Conservation (phyloP, 2,888 invertebrate genomes). For the Tridacna gigas region DNA sequence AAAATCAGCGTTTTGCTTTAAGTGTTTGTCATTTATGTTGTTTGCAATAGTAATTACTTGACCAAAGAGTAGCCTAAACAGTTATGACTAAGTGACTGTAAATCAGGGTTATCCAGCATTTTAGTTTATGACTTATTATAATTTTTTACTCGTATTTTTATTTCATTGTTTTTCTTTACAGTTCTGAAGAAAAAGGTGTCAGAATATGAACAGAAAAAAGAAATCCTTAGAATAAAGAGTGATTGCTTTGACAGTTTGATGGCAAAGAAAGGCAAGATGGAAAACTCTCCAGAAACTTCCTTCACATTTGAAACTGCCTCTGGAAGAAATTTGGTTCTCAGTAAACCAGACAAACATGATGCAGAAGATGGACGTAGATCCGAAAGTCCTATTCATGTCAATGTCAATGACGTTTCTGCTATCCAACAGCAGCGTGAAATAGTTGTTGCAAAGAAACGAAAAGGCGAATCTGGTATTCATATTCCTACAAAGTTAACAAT, state of each 20-base stretch:
- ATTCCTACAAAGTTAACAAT: constrained; percentile 20
- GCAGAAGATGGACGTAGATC: background rate
- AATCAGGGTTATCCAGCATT: too few species aligned
- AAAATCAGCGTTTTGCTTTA: too few species aligned
- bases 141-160: background rate
- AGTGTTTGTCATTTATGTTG: too few species aligned
- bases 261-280: constrained; percentile 63
- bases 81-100: too few species aligned
- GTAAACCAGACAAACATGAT: background rate
- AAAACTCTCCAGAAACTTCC: constrained; percentile 12
- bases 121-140: background rate
- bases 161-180: constrained; percentile 39
- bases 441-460: constrained; percentile 12
- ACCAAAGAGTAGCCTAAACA: too few species aligned
- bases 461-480: background rate
- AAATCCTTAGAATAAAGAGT: constrained; percentile 71
- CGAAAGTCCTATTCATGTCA: background rate
- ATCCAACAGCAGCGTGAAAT: constrained; percentile 10
- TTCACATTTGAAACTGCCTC: constrained; percentile 7
- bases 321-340: constrained; percentile 3
- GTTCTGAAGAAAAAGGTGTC: constrained; percentile 73
- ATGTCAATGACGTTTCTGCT: background rate
- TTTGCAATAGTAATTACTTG: too few species aligned
- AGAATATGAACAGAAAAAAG: constrained; percentile 72
- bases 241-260: constrained; percentile 73